Evolutionary conservation across 2,888 invertebrate species (phyloP).

Genomic region (Macroteleia sp.): DNA sequence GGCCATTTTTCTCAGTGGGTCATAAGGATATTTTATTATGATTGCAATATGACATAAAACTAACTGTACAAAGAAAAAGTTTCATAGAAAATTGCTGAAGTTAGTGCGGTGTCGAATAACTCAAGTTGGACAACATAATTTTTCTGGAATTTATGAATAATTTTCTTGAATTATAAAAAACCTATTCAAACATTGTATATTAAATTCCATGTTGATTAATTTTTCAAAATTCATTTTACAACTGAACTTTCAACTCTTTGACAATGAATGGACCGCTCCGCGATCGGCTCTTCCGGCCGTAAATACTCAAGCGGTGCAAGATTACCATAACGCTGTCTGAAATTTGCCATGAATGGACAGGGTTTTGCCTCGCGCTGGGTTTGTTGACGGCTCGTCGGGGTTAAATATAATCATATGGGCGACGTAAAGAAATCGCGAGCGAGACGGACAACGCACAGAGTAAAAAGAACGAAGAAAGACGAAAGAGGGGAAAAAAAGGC

Average conservation of each 20-base stretch:
- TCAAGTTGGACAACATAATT: too few relatives aligned
- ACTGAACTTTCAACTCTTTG: too few relatives aligned
- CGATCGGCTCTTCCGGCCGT: slow-evolving; percentile 8
- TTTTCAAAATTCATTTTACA: too few relatives aligned
- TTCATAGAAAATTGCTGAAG: background rate
- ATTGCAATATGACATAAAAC: slow-evolving; percentile 14
- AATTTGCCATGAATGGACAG: slow-evolving; percentile 56
- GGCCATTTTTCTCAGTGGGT: slow-evolving; percentile 11
- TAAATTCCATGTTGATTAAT: too few relatives aligned
- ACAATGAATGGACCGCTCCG: slow-evolving; percentile 16
- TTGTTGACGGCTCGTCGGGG: slow-evolving; percentile 73
- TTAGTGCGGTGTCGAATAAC: too few relatives aligned
- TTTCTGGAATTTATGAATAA: too few relatives aligned
- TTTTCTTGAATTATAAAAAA: too few relatives aligned
- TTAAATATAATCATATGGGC: slow-evolving; percentile 82
- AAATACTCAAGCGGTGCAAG: slow-evolving; percentile 26
- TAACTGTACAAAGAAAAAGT: slow-evolving; percentile 20
- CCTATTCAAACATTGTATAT: too few relatives aligned
- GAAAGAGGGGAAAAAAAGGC: background rate
- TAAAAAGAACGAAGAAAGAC: slow-evolving; percentile 25
- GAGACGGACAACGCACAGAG: slow-evolving; percentile 22
- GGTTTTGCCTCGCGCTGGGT: slow-evolving; percentile 44
- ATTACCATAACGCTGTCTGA: slow-evolving; percentile 34
- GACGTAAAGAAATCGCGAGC: too few relatives aligned
- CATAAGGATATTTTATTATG: slow-evolving; percentile 11